Base-by-base conservation (phyloP, 2,888 invertebrate genomes). In the Ormyrus thymus region DNA sequence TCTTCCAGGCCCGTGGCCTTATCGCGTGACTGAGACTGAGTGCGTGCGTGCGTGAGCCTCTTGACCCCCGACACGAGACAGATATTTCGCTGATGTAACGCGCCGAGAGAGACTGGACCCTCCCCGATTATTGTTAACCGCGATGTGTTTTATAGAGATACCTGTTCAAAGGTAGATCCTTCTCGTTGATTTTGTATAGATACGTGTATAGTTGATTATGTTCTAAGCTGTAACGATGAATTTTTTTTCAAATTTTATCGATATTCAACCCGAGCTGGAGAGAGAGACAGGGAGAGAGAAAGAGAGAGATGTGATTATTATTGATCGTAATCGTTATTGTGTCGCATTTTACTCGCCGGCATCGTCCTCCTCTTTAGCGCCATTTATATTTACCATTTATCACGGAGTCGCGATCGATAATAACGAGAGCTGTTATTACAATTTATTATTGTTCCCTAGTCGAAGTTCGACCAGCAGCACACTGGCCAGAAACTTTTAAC, bases 181-280 rank as follows among this genome's bases (percentile, higher is more conserved):
- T 43, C 45, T 79, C 76, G 76, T 79, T 79, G 75, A 79, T 71
- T 76, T 70, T 79, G 72, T 79, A 79, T 68, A 76, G 71, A 79
- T 71, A 61, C 79, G 45, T 75, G 71, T 75, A 79, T 76, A 79
- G 71, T 66, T 79, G n/a, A 76, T 75, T 75, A 75, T 75, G 66
- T 70, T 75, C 13, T 68, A 75, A 65, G 65, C 65, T 75, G 66
- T 75, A 70, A 79, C 59, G 79, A 75, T 78, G 74, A 78, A 69
- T 75, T 76, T 76, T 79, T 76, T 76, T 79, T 76, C 76, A 76
- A 80, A 76, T 80, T 80, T 80, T 76, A 80, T 80, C 80, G 69
- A 76, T 29, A 29, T 69, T 50, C 55, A 53, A 58, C 13, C 10
- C 59, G 61, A 58, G 53, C 9, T 10, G 6, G 13, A 56, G 15